Evolutionary conservation across 2,888 invertebrate species (phyloP).

Genomic region (Drosophila melanosoma): DNA sequence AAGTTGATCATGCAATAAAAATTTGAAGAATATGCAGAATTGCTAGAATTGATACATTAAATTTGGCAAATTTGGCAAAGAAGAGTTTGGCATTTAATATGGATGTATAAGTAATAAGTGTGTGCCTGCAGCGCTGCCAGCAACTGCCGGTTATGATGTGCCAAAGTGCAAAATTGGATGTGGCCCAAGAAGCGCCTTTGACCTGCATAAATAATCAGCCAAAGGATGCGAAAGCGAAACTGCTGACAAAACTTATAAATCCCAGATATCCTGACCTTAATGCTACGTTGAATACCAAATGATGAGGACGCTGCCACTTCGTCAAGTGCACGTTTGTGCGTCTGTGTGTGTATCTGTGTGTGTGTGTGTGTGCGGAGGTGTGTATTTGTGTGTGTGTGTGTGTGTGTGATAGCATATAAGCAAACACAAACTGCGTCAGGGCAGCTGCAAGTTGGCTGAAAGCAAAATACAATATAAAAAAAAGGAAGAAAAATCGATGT

Average conservation of each 20-base stretch:
- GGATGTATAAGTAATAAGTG: constrained; percentile 60
- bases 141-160: constrained; percentile 69
- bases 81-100: constrained; percentile 45
- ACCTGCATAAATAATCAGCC: constrained; percentile 70
- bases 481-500: constrained; percentile 66
- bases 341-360: constrained; percentile 23
- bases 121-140: constrained; percentile 24
- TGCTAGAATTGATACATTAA: constrained; percentile 40
- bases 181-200: constrained; percentile 26
- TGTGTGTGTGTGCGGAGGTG: constrained; percentile 2
- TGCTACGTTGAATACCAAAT: constrained; percentile 80
- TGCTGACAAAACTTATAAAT: constrained; percentile 82
- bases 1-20: constrained; percentile 28
- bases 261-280: constrained; percentile 83
- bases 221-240: constrained; percentile 61
- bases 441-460: constrained; percentile 38
- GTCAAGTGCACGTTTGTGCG: constrained; percentile 30
- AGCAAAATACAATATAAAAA: constrained; percentile 12
- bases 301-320: constrained; percentile 58
- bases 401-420: constrained; percentile 55
- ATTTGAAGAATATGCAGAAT: constrained; percentile 26
- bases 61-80: constrained; percentile 13
- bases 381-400: not conserved
- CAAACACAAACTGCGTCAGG: constrained; percentile 66
- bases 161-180: constrained; percentile 59